A percentile compares a stretch with the other conserved stretches of the same genome.
phyloP scores from a whole-genome alignment of 2,888 invertebrate species.

The Glomeris marginata region DNA sequence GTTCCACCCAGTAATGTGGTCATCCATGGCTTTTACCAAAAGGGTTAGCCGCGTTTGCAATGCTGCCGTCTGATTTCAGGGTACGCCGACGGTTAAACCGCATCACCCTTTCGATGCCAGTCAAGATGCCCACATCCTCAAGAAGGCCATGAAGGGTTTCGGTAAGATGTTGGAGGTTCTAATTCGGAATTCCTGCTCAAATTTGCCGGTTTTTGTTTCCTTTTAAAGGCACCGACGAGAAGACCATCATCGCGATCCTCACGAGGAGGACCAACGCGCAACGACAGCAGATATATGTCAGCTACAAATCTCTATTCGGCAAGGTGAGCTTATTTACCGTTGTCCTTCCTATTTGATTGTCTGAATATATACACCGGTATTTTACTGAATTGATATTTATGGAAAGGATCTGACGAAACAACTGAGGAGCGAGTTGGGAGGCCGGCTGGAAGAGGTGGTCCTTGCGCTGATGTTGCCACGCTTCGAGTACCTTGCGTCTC shows the following conservation, averaged over 20 bases:
- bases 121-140: conserved; percentile 58
- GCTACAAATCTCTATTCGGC: conserved; percentile 76
- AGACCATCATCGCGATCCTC: conserved; percentile 68
- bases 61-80: no score
- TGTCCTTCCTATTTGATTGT: no score
- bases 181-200: not conserved
- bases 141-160: conserved; percentile 85
- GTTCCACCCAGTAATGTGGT: no score
- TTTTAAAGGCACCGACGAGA: conserved; percentile 54
- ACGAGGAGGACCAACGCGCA: conserved; percentile 69
- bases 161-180: conserved; percentile 32
- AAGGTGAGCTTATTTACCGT: conserved; percentile 41
- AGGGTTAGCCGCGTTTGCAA: no score
- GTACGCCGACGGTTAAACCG: conserved; percentile 49
- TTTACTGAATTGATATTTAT: no score
- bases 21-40: no score
- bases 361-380: not conserved
- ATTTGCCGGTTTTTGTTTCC: not conserved
- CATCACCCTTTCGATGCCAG: conserved; percentile 62
- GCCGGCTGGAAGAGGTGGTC: conserved; percentile 68
- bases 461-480: conserved; percentile 71
- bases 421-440: conserved; percentile 72
- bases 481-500: conserved; percentile 66
- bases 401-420: conserved; percentile 59
- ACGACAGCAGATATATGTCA: conserved; percentile 61